Base-by-base conservation (phyloP, 2,888 invertebrate species). In the Ornithoptera priamus region DNA sequence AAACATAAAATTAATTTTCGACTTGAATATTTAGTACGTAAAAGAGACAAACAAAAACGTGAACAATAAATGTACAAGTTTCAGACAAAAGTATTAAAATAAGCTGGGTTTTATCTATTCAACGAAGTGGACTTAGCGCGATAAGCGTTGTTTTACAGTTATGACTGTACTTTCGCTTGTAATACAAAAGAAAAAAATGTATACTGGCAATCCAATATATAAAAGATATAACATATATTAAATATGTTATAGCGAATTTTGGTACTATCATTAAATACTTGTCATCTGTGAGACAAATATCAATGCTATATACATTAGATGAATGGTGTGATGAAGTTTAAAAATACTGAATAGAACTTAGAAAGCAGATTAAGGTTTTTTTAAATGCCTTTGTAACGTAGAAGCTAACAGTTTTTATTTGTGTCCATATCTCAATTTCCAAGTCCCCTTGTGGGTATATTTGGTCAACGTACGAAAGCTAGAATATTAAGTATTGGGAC, bases 131-230 rank as follows among this genome's bases (percentile, higher is more conserved):
- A 70, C 70, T 70, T 65, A 63, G 65, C 59, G 70, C 66, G 70
- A 70, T 70, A 70, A 70, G 66, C 70, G 70, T 70, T 70, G 70
- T 70, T 70, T 70, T 70, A 70, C 66, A 70, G 70, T 70, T 70
- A 70, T 70, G 42, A 70, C 59, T 39, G 66, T 67, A 67, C 70
- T 70, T 69, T 70, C 53, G 60, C 57, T 70, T 36, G 62, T 58
- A 50, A 63, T 58, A 50, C 59, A 63, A 53, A 59, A 67, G 62
- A 65, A 66, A 70, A 70, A 62, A 62, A 50, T 18, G 63, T 62
- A 46, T 70, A 66, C 66, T 63, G 62, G 53, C 63, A 66, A 67
- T 59, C 20, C 62, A 63, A 59, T 63, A 20, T 20, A 57, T 57
- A 20, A 57, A 8, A 20, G 6, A 20, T 57, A 20, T 20, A 20